These are phyloP conservation scores for Silurus glanis DNA, from an alignment of 2,113 vertebrate genomes.

Conservation along the genomic window DNA sequence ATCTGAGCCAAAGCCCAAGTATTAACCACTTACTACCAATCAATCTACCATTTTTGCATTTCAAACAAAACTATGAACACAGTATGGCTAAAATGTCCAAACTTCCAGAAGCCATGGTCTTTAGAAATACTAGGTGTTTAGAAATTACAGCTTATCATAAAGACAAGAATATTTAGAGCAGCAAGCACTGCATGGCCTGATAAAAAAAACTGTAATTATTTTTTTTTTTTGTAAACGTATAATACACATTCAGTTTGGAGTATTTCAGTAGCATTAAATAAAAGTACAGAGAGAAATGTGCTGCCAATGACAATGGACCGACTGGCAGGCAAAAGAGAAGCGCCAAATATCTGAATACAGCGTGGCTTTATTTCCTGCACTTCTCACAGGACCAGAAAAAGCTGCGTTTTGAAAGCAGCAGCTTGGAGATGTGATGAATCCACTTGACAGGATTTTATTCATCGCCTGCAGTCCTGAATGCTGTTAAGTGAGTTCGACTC, in stretches of 20 bases:
- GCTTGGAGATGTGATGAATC: background rate
- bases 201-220: background rate
- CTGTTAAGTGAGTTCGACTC: background rate
- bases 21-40: too few species aligned
- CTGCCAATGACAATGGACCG: background rate
- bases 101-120: background rate
- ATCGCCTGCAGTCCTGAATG: background rate
- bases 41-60: background rate
- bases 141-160: background rate
- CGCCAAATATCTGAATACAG: background rate
- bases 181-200: background rate
- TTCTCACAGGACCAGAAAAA: background rate
- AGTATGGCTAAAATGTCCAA: background rate
- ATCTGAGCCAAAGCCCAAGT: too few species aligned
- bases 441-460: slow-evolving; percentile 14
- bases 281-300: background rate
- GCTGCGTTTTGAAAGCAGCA: background rate
- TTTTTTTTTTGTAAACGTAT: background rate
- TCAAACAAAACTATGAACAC: background rate
- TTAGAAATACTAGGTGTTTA: background rate
- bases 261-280: background rate
- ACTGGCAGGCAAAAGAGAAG: background rate
- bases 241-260: background rate
- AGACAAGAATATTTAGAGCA: background rate
- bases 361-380: background rate